A percentile compares a stretch with the other conserved stretches of the same genome.
Evolutionary conservation across 2,113 vertebrate species (phyloP).

Genomic region (Otus sunia): DNA sequence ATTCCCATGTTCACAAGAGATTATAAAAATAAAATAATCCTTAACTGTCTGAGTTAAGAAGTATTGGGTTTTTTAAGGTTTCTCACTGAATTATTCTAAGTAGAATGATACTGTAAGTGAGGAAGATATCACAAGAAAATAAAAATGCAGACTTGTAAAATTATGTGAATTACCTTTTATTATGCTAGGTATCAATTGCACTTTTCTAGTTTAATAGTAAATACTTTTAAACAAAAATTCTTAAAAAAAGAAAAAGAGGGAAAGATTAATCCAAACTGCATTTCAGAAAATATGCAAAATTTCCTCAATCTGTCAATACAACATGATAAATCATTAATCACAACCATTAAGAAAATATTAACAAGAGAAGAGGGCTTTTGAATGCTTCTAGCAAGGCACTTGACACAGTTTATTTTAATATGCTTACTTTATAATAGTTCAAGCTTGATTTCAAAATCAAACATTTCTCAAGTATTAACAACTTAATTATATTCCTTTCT

Average conservation of each 20-base stretch:
- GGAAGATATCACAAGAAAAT: not conserved
- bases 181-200: not conserved
- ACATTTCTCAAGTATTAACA: not conserved
- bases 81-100: not conserved
- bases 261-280: not conserved
- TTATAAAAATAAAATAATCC: not conserved
- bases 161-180: not conserved
- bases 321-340: not conserved
- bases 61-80: rapidly evolving
- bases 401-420: not conserved
- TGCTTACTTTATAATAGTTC: not conserved
- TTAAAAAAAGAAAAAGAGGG: too few relatives aligned
- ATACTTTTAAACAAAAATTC: not conserved
- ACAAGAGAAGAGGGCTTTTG: not conserved
- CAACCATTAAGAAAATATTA: not conserved
- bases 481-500: not conserved
- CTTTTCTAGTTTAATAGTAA: not conserved
- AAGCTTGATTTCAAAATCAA: not conserved
- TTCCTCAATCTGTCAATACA: not conserved
- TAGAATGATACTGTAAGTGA: not conserved
- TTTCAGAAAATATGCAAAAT: not conserved
- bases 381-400: not conserved
- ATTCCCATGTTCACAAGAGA: not conserved
- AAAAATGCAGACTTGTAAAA: not conserved
- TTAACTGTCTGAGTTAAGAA: not conserved